A percentile compares a stretch with the other conserved stretches of the same genome.
Conservation (phyloP, 2,888 invertebrate species). For the Glyphotaelius pellucidus region DNA sequence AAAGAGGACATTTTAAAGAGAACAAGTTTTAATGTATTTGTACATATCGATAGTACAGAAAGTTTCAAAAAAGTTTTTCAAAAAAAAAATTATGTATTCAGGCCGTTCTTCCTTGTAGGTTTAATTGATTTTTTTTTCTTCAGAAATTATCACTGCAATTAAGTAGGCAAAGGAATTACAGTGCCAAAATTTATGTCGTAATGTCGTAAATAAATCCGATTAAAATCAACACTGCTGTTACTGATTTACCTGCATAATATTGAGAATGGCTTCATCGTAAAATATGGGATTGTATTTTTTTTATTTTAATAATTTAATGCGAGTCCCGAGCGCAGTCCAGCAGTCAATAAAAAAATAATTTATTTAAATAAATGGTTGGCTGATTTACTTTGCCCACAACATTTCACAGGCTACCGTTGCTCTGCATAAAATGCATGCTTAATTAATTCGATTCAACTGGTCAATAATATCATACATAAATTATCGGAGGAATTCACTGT, state of each 20-base stretch:
- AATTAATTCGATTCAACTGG: not conserved
- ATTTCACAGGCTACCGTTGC: conserved; percentile 10
- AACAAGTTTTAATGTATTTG: too few species aligned
- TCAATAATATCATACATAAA: not conserved
- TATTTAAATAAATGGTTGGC: not conserved
- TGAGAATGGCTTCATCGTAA: not conserved
- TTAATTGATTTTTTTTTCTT: too few species aligned
- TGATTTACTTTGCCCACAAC: not conserved
- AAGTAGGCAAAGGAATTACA: too few species aligned
- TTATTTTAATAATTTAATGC: not conserved
- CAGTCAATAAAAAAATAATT: not conserved
- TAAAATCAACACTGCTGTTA: too few species aligned
- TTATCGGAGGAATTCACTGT: not conserved
- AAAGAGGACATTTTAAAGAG: too few species aligned
- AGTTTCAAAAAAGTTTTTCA: too few species aligned
- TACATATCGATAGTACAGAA: too few species aligned
- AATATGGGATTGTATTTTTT: not conserved
- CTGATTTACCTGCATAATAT: not conserved
- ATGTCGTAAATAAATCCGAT: too few species aligned
- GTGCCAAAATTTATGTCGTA: too few species aligned
- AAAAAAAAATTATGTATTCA: too few species aligned
- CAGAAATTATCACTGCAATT: too few species aligned
- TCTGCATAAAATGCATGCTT: not conserved
- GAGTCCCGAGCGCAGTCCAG: not conserved
- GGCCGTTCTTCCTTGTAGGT: too few species aligned